These are phyloP conservation scores for Tipula unca DNA, from an alignment of 2,888 invertebrate species.

Conservation along the genomic window DNA sequence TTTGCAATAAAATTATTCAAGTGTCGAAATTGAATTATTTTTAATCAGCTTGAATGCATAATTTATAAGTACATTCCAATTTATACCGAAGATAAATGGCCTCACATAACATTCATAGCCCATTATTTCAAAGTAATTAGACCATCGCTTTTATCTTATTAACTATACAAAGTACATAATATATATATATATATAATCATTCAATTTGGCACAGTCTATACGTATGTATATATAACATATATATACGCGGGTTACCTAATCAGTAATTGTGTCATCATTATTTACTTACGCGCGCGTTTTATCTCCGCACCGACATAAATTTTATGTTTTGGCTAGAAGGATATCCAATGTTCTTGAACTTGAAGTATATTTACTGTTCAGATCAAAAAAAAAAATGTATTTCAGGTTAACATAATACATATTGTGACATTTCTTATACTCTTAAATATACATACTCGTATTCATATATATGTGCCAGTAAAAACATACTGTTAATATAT, in stretches of 20 bases:
- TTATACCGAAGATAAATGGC: background rate
- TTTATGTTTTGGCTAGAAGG: background rate
- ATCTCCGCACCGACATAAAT: background rate
- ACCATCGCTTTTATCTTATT: background rate
- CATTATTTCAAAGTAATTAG: too few species aligned
- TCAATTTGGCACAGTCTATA: background rate
- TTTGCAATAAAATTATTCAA: background rate
- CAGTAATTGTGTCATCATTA: background rate
- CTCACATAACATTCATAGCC: background rate
- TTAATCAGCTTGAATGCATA: background rate
- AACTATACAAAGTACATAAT: too few species aligned
- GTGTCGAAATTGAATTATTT: background rate
- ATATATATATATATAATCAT: background rate
- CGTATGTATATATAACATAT: background rate
- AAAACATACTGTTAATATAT: background rate
- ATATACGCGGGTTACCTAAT: background rate
- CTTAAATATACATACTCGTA: background rate
- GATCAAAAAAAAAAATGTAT: background rate
- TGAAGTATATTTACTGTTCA: background rate
- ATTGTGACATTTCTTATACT: background rate
- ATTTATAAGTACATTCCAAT: too few species aligned
- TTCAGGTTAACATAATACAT: background rate
- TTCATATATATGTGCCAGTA: background rate
- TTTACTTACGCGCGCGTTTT: background rate
- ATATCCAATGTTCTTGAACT: background rate